phyloP scores from a whole-genome alignment of 2,797 vertebrate species.

The Glossophaga mutica region DNA sequence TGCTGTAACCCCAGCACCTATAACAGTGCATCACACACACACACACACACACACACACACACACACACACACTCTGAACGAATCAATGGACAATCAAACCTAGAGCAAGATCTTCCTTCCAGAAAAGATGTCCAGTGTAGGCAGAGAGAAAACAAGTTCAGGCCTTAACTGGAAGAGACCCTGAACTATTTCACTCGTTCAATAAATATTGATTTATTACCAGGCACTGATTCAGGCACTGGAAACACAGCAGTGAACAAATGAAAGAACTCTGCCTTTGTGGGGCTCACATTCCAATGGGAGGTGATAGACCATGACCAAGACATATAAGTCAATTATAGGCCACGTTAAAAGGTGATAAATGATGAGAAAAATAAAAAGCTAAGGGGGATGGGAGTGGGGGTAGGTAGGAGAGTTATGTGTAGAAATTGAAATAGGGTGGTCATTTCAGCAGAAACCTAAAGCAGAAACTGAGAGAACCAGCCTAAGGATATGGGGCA shows the following conservation, averaged over 20 bases:
- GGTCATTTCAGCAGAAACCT: not conserved
- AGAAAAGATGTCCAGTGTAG: not conserved
- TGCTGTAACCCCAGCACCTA: not conserved
- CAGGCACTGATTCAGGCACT: not conserved
- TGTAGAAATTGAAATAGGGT: not conserved
- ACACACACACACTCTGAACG: not conserved
- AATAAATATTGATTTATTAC: not conserved
- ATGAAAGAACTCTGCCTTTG: not conserved
- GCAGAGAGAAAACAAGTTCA: not conserved
- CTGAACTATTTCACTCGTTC: not conserved
- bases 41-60: fast-evolving
- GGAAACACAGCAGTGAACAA: not conserved
- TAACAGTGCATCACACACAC: not conserved
- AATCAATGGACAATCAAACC: not conserved
- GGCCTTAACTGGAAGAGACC: not conserved
- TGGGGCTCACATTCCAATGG: not conserved
- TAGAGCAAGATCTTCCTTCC: not conserved
- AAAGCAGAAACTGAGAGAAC: not conserved
- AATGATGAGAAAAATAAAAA: not conserved
- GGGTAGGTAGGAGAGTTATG: not conserved
- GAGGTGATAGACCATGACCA: not conserved
- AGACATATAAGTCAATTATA: not conserved
- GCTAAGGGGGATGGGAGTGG: not conserved
- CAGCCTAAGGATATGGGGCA: not conserved
- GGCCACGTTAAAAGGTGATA: not conserved